phyloP scores from a whole-genome alignment of 2,797 vertebrate genomes.

The Streptopelia turtur region DNA sequence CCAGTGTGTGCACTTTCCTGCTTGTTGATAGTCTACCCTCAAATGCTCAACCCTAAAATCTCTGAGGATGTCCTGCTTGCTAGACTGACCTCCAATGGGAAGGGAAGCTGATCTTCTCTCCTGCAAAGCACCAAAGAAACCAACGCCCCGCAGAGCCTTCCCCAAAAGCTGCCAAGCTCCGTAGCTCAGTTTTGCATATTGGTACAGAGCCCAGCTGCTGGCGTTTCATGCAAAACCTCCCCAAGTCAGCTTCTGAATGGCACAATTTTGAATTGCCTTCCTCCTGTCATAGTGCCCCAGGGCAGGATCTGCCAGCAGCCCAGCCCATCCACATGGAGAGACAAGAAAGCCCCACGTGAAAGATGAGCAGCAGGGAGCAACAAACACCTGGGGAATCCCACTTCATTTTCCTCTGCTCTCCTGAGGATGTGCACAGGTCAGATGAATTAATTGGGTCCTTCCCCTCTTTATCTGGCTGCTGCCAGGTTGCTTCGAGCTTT shows the following conservation, averaged over 20 bases:
- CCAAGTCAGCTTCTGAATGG: neutral
- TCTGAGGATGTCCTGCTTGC: neutral
- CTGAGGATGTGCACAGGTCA: neutral
- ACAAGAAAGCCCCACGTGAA: neutral
- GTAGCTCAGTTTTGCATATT: neutral
- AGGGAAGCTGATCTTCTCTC: neutral
- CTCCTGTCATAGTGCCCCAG: neutral
- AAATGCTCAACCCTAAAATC: neutral
- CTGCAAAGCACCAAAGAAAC: accelerated
- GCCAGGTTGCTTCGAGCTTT: neutral
- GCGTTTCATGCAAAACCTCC: neutral
- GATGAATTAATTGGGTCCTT: neutral
- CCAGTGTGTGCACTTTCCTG: accelerated
- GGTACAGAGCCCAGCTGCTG: neutral
- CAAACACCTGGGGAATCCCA: neutral
- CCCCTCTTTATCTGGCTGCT: neutral
- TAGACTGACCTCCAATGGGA: neutral
- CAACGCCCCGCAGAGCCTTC: neutral
- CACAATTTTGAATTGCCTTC: neutral
- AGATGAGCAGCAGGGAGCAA: neutral
- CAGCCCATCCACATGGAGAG: neutral
- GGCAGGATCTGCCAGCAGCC: slow-evolving; percentile 27
- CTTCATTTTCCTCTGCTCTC: neutral
- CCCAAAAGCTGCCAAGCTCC: neutral
- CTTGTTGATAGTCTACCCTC: neutral